phyloP scores from a whole-genome alignment of 2,113 vertebrate species.

The Pholis gunnellus region DNA sequence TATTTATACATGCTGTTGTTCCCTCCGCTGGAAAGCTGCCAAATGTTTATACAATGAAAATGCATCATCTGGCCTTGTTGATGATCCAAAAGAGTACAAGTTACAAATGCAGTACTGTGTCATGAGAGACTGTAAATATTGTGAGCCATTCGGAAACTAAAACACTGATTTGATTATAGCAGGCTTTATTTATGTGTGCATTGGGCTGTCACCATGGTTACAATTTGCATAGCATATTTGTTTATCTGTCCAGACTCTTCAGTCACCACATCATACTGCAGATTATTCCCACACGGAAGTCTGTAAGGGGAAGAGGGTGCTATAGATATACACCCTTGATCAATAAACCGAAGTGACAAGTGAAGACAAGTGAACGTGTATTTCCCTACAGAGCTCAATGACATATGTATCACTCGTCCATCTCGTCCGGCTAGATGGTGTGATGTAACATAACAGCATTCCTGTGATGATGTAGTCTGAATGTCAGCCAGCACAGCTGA shows the following conservation, averaged over 20 bases:
- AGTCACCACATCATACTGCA: not conserved
- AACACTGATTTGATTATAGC: not conserved
- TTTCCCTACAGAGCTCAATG: slow-evolving; percentile 9
- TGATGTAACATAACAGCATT: not conserved
- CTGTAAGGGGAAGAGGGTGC: not conserved
- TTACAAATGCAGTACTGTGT: not conserved
- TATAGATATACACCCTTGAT: not conserved
- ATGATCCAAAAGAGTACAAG: not conserved
- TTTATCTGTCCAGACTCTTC: not conserved
- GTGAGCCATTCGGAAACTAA: not conserved
- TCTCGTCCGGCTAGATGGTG: not conserved
- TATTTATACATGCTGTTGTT: slow-evolving; percentile 3
- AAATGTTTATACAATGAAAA: slow-evolving; percentile 27
- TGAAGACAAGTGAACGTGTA: not conserved
- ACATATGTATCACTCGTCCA: not conserved
- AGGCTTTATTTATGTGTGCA: slow-evolving; percentile 21
- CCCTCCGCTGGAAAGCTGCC: slow-evolving; percentile 1
- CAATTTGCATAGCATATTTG: slow-evolving; percentile 43
- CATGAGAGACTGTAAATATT: not conserved
- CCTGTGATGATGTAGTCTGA: not conserved
- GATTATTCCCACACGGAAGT: not conserved
- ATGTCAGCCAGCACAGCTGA: slow-evolving; percentile 38
- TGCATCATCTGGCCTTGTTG: slow-evolving; percentile 8
- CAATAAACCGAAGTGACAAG: not conserved
- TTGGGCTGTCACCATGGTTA: slow-evolving; percentile 28